These are phyloP conservation scores for Neocloeon triangulifer DNA, from an alignment of 1,140 invertebrate genomes.

Conservation along the genomic window DNA sequence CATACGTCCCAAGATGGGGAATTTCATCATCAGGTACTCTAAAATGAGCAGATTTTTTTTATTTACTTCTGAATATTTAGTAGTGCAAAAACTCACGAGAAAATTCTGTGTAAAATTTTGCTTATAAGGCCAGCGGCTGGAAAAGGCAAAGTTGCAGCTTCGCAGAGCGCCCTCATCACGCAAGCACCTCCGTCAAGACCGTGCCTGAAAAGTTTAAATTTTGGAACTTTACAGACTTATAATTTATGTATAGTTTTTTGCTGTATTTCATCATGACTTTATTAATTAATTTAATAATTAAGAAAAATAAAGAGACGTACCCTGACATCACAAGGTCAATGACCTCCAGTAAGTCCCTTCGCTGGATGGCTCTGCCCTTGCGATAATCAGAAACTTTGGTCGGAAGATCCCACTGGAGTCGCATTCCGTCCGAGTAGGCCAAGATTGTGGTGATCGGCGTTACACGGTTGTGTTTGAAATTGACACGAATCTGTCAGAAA, in stretches of 20 bases:
- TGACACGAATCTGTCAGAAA: slow-evolving; percentile 17
- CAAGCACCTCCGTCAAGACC: slow-evolving; percentile 39
- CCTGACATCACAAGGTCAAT: neutral
- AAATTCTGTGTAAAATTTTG: slow-evolving; percentile 42
- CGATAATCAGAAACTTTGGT: slow-evolving; percentile 9
- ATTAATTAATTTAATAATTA: neutral
- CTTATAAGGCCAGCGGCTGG: slow-evolving; percentile 38
- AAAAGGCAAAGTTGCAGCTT: slow-evolving; percentile 35
- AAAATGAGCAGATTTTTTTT: too few species aligned
- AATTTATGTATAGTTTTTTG: too few species aligned
- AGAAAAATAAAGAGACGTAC: neutral
- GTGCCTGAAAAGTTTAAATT: slow-evolving; percentile 37
- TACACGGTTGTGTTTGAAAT: slow-evolving; percentile 18
- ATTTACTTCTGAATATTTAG: too few species aligned
- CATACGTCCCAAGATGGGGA: neutral
- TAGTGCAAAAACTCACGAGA: slow-evolving; percentile 48
- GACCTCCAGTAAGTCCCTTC: slow-evolving; percentile 18
- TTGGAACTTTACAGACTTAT: too few species aligned
- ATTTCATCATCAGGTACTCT: neutral
- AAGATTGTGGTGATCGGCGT: slow-evolving; percentile 15
- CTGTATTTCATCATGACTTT: neutral
- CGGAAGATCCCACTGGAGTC: slow-evolving; percentile 18
- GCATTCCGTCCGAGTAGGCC: slow-evolving; percentile 18
- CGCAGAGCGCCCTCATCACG: slow-evolving; percentile 40
- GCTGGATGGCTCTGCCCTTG: slow-evolving; percentile 13